A percentile compares a stretch with the other conserved stretches of the same genome.
Evolutionary conservation across 2,888 invertebrate genomes (phyloP).

Genomic region (Cyclophora albipunctata): DNA sequence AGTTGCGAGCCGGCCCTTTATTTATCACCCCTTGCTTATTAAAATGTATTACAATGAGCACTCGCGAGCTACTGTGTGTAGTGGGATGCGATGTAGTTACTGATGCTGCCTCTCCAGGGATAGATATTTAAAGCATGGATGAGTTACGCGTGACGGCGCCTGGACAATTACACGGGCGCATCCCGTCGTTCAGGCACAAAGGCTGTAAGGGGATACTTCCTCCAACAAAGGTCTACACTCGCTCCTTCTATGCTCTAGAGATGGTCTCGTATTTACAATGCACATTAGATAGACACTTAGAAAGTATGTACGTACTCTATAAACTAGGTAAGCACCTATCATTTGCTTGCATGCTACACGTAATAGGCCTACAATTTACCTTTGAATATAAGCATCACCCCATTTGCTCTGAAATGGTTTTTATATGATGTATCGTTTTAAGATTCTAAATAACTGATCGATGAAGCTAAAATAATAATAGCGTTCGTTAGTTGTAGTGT

Average conservation of each 20-base stretch:
- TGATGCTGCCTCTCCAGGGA: slow-evolving; percentile 45
- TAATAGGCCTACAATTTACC: too few relatives aligned
- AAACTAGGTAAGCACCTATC: too few relatives aligned
- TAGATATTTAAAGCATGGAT: slow-evolving; percentile 58
- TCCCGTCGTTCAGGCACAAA: slow-evolving; percentile 59
- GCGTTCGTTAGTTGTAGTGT: too few relatives aligned
- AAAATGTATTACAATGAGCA: slow-evolving; percentile 10
- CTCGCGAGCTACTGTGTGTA: slow-evolving; percentile 26
- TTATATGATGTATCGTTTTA: too few relatives aligned
- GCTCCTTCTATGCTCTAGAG: slow-evolving; percentile 37
- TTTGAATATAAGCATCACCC: too few relatives aligned
- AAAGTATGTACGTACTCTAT: too few relatives aligned
- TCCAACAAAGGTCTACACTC: slow-evolving; percentile 59
- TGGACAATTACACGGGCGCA: slow-evolving; percentile 58
- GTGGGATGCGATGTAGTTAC: slow-evolving; percentile 36
- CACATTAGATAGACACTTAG: too few relatives aligned
- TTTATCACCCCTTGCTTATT: background rate
- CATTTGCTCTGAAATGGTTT: too few relatives aligned
- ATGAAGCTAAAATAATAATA: too few relatives aligned
- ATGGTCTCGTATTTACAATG: slow-evolving; percentile 1
- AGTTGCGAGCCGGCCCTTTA: too few relatives aligned
- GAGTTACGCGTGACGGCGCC: slow-evolving; percentile 55
- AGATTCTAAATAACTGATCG: too few relatives aligned
- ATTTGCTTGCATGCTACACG: too few relatives aligned
- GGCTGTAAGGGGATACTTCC: slow-evolving; percentile 70